Base-by-base conservation (phyloP, 2,888 invertebrate species). In the Protophormia terraenovae region DNA sequence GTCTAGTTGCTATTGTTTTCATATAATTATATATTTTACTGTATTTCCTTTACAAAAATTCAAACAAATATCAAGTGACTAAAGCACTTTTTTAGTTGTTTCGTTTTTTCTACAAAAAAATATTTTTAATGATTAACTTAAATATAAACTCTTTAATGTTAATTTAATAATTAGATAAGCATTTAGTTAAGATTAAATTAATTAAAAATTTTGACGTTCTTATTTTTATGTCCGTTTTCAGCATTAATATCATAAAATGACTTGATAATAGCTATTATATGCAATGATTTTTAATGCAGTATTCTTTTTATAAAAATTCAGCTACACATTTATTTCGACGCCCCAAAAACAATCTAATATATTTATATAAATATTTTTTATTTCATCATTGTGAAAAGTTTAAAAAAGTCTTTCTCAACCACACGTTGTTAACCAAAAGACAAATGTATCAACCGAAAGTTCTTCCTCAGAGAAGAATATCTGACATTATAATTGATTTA, bases 1-100 rank as follows among this genome's bases (percentile, higher is more conserved):
- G n/a, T 72, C 35, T 62, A 45, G 3, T 0, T 55, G n/a, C n/a
- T 76, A 19, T 27, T 64, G 38, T 41, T 41, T 64, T 58, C 14
- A 24, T 64, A 6, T 32, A 55, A 27, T 45, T 35, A 24, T 47
- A n/a, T 27, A 50, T 47, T 69, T 7, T 60, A 45, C 38, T 27
- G 10, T 41, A 71, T 64, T 76, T 76, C 32, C 53, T n/a, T 50
- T 53, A 27, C 5, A 29, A 6, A 58, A 41, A 29, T 8, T 14
- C 12, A 67, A 77, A n/a, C 0, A 14, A 50, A 67, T 38, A 78
- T 69, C 27, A 69, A 60, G 24, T 77, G 6, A n/a, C 50, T 53
- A 24, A 45, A 29, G 29, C 64, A 64, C n/a, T n/a, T n/a, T 29
- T 47, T 41, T n/a, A 60, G 35, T 29, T 35, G n/a, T 35, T 35